Percentiles rank a stretch among this genome's conserved stretches.
Evolutionary conservation across 2,888 invertebrate genomes (phyloP).

Genomic region (Vesta saturnalis): DNA sequence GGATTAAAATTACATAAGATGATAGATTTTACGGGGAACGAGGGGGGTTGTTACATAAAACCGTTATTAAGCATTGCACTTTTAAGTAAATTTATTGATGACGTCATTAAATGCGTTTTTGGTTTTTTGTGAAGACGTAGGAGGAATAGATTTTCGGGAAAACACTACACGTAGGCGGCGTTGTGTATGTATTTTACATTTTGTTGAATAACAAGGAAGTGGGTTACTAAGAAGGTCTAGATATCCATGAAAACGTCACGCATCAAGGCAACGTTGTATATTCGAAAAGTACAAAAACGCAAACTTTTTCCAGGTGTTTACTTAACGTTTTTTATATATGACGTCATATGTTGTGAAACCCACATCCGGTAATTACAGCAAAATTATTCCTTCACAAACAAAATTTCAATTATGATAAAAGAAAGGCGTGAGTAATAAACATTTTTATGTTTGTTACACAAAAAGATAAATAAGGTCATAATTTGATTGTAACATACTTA

Average conservation of each 20-base stretch:
- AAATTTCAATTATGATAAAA: neutral
- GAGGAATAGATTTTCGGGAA: too few relatives aligned
- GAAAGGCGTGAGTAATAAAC: neutral
- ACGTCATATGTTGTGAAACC: slow-evolving; percentile 5
- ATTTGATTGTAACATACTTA: slow-evolving; percentile 3
- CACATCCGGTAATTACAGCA: slow-evolving; percentile 5
- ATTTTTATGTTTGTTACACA: neutral
- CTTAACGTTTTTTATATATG: neutral
- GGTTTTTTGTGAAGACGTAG: too few relatives aligned
- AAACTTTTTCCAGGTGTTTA: slow-evolving; percentile 3
- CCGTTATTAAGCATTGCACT: too few relatives aligned
- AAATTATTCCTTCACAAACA: neutral
- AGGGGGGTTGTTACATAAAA: too few relatives aligned
- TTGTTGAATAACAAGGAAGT: neutral
- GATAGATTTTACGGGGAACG: too few relatives aligned
- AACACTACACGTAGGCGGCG: too few relatives aligned
- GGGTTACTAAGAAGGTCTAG: neutral
- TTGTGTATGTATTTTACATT: too few relatives aligned
- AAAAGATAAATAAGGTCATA: slow-evolving; percentile 10
- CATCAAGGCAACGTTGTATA: neutral
- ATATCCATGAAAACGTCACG: neutral
- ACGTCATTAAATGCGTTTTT: too few relatives aligned
- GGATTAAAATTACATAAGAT: too few relatives aligned
- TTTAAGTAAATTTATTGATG: too few relatives aligned
- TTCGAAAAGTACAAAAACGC: too few relatives aligned